phyloP scores from a whole-genome alignment of 1,140 invertebrate species.

The Drosophila subobscura region DNA sequence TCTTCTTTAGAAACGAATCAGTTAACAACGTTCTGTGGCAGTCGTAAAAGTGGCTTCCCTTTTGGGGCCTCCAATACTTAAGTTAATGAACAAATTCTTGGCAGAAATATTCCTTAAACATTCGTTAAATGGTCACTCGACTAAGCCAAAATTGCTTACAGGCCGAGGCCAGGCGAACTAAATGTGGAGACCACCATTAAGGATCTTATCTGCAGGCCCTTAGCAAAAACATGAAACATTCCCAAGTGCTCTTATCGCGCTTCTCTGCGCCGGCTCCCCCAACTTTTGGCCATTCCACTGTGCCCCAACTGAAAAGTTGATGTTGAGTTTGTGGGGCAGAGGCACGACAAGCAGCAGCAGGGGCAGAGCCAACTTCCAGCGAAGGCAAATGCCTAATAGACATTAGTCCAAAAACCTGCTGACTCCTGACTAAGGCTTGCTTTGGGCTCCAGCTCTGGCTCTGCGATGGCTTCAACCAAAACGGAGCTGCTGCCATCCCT shows the following conservation, averaged over 20 bases:
- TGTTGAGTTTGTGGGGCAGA: neutral
- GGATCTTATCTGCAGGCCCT: conserved; percentile 54
- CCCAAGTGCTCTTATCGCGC: conserved; percentile 53
- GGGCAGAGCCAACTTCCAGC: conserved; percentile 22
- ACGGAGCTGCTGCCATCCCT: conserved; percentile 14
- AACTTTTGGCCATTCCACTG: conserved; percentile 50
- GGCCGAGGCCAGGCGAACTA: conserved; percentile 5
- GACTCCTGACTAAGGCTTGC: conserved; percentile 12
- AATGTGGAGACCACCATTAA: conserved; percentile 29
- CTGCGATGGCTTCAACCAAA: neutral
- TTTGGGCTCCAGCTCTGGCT: neutral
- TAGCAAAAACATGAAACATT: conserved; percentile 53
- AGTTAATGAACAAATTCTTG: conserved; percentile 7
- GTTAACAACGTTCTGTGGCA: no score
- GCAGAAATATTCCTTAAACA: conserved; percentile 25
- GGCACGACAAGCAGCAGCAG: conserved; percentile 1
- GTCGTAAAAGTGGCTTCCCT: no score
- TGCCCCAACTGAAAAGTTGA: conserved; percentile 26
- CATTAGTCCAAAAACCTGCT: conserved; percentile 51
- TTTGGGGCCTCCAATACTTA: neutral
- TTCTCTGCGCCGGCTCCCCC: conserved; percentile 22
- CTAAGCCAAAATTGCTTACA: conserved; percentile 16
- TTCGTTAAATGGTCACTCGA: conserved; percentile 42
- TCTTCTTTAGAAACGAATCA: no score
- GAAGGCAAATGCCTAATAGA: conserved; percentile 49